A percentile compares a stretch with the other conserved stretches of the same genome.
Conservation (phyloP, 2,888 invertebrate species). For the Tanytarsus gracilentus region DNA sequence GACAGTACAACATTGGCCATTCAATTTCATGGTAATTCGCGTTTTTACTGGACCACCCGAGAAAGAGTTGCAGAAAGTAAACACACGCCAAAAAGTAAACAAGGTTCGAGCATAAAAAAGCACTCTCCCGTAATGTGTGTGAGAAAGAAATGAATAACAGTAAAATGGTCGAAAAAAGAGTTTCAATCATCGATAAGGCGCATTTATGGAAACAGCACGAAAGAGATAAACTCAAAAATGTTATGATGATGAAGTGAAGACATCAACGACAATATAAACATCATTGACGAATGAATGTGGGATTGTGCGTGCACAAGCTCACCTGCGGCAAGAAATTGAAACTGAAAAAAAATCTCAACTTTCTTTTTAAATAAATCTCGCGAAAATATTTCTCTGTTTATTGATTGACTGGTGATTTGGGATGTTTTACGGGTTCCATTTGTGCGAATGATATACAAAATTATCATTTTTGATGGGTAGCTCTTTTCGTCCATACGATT, state of each 20-base stretch:
- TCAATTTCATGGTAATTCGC: no score
- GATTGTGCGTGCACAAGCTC: slow-evolving; percentile 8
- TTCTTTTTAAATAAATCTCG: slow-evolving; percentile 16
- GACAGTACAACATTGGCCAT: no score
- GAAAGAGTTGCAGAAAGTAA: no score
- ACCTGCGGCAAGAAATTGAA: not conserved
- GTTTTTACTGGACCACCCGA: no score
- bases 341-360: slow-evolving; percentile 8
- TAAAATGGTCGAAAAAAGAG: not conserved
- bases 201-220: slow-evolving; percentile 5
- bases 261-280: no score
- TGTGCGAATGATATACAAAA: not conserved
- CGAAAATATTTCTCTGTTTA: not conserved
- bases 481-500: not conserved
- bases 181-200: slow-evolving; percentile 1
- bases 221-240: not conserved
- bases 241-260: not conserved
- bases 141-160: not conserved
- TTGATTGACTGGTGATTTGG: not conserved
- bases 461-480: not conserved
- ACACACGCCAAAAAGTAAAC: no score
- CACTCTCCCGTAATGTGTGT: no score
- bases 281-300: not conserved
- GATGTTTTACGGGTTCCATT: not conserved
- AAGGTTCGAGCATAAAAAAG: no score